Conservation (phyloP, 2,888 invertebrate species). For the Plagiodera versicolora region DNA sequence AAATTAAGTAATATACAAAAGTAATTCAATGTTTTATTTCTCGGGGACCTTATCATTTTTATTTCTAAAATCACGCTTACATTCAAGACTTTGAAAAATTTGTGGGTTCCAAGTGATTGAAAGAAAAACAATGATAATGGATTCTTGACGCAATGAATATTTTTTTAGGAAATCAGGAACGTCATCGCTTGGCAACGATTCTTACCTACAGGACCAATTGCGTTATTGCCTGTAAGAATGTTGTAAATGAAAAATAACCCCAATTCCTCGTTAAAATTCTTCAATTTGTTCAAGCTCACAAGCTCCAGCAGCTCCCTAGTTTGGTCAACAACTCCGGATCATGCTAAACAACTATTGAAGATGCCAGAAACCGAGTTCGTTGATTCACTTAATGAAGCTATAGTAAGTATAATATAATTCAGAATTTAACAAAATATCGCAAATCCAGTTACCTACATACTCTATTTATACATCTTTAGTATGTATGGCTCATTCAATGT, state of each 20-base stretch:
- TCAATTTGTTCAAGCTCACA: slow-evolving; percentile 60
- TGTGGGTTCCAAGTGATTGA: neutral
- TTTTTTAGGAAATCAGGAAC: slow-evolving; percentile 66
- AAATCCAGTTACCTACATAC: too few species aligned
- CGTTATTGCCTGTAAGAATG: slow-evolving; percentile 79
- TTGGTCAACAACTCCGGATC: slow-evolving; percentile 80
- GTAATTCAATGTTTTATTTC: too few species aligned
- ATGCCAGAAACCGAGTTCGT: slow-evolving; percentile 80
- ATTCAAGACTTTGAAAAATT: neutral
- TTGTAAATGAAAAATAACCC: neutral
- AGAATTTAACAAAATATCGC: too few species aligned
- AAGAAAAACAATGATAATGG: too few species aligned
- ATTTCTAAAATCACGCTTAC: too few species aligned
- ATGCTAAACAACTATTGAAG: slow-evolving; percentile 73
- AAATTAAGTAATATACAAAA: too few species aligned
- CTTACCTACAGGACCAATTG: slow-evolving; percentile 88
- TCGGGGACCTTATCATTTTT: too few species aligned
- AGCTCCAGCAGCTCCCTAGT: slow-evolving; percentile 84
- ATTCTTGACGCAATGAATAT: neutral
- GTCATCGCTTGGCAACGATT: slow-evolving; percentile 96
- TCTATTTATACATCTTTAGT: too few species aligned
- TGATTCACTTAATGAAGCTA: slow-evolving; percentile 82
- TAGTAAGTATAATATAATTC: slow-evolving; percentile 68
- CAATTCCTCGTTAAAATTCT: slow-evolving; percentile 31
- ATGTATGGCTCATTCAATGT: too few species aligned